phyloP scores from a whole-genome alignment of 2,888 invertebrate genomes.

The Isotomurus palustris region DNA sequence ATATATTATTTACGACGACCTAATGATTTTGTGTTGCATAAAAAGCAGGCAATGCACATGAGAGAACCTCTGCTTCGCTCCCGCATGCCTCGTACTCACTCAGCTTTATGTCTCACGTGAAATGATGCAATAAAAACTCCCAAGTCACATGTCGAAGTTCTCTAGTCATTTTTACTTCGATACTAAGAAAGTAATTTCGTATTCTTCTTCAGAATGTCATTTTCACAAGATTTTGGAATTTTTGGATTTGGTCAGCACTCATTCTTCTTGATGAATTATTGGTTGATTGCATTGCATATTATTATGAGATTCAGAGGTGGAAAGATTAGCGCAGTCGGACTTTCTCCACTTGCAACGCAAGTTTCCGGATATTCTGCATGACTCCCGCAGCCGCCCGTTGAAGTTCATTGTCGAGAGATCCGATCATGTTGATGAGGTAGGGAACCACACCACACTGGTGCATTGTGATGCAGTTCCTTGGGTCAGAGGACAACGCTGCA shows the following conservation, averaged over 20 bases:
- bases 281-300: background rate
- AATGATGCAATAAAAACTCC: no score
- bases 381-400: conserved; percentile 93
- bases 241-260: no score
- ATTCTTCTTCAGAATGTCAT: background rate
- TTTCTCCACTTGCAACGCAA: conserved; percentile 74
- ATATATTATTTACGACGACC: no score
- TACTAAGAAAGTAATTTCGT: background rate
- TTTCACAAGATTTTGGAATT: background rate
- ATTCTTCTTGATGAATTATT: no score
- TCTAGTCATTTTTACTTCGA: no score
- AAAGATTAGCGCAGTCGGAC: conserved; percentile 51
- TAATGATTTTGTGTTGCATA: no score
- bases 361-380: conserved; percentile 80
- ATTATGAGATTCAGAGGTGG: no score
- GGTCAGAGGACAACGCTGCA: conserved; percentile 82
- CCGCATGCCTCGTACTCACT: no score
- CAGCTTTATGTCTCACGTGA: no score
- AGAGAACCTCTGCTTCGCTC: no score
- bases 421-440: conserved; percentile 80
- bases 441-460: conserved; percentile 67
- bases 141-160: no score
- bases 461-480: conserved; percentile 91
- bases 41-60: no score
- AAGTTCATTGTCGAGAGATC: conserved; percentile 76